Evolutionary conservation across 2,888 invertebrate genomes (phyloP).

Genomic region (Anthophora plumipes): DNA sequence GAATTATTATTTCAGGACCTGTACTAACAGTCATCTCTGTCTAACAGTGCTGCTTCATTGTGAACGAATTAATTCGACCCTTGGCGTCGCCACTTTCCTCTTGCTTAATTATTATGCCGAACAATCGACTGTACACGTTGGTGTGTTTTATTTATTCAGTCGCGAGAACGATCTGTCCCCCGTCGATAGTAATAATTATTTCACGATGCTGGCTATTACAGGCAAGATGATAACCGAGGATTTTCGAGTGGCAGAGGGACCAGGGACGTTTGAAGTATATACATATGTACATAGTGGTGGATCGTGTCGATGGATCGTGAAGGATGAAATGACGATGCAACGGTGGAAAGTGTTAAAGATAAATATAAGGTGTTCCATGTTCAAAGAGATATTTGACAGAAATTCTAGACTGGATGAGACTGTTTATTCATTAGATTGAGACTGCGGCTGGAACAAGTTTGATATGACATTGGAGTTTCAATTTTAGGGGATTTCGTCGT

Average conservation of each 20-base stretch:
- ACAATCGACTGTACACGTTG: conserved; percentile 13
- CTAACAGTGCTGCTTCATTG: conserved; percentile 65
- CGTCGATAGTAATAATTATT: conserved; percentile 48
- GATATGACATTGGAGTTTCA: not conserved
- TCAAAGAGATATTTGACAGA: not conserved
- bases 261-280: too few species aligned
- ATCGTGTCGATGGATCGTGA: not conserved
- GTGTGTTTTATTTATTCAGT: conserved; percentile 51
- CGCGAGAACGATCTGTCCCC: conserved; percentile 10
- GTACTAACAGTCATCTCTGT: conserved; percentile 64
- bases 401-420: not conserved
- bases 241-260: not conserved
- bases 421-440: not conserved
- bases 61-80: conserved; percentile 76
- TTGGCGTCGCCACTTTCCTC: conserved; percentile 59
- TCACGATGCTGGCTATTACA: conserved; percentile 29
- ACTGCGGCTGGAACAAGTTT: not conserved
- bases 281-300: not conserved
- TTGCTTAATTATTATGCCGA: conserved; percentile 76
- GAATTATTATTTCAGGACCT: conserved; percentile 78
- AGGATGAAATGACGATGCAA: conserved; percentile 10
- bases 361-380: conserved; percentile 8
- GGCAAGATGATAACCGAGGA: not conserved
- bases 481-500: not conserved
- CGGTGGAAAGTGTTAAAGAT: not conserved